Conservation (phyloP, 2,113 vertebrate genomes). For the Glaucidium brasilianum region DNA sequence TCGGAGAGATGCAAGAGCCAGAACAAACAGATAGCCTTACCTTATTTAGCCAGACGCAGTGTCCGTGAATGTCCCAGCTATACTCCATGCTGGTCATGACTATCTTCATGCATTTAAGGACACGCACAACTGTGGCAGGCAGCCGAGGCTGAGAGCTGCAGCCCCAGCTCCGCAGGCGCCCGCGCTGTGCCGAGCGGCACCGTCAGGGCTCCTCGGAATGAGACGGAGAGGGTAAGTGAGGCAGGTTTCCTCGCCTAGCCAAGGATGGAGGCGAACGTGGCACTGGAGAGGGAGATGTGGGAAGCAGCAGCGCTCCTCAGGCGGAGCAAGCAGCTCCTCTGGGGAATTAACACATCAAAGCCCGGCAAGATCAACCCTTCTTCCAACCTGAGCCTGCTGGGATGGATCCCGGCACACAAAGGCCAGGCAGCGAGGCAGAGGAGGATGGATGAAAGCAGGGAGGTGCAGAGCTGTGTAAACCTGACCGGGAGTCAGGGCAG, state of each 20-base stretch:
- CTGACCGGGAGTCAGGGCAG: neutral
- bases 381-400: neutral
- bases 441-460: neutral
- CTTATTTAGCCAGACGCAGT: constrained; percentile 63
- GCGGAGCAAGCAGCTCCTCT: constrained; percentile 4
- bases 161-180: neutral
- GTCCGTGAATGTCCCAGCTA: constrained; percentile 61
- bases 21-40: constrained; percentile 19
- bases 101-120: neutral
- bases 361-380: neutral
- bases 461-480: neutral
- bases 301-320: constrained; percentile 24
- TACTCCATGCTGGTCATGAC: constrained; percentile 47
- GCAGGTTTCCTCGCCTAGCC: neutral
- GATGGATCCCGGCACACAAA: neutral
- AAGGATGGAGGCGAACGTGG: neutral
- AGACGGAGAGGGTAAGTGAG: neutral
- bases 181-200: fast-evolving
- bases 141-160: neutral
- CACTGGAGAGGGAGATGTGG: neutral
- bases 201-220: neutral
- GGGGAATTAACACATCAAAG: constrained; percentile 66
- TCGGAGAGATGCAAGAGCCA: neutral
- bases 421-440: neutral
- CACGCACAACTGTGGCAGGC: neutral